Evolutionary conservation across 2,113 vertebrate genomes (phyloP).

Genomic region (Tachuris rubrigastra): DNA sequence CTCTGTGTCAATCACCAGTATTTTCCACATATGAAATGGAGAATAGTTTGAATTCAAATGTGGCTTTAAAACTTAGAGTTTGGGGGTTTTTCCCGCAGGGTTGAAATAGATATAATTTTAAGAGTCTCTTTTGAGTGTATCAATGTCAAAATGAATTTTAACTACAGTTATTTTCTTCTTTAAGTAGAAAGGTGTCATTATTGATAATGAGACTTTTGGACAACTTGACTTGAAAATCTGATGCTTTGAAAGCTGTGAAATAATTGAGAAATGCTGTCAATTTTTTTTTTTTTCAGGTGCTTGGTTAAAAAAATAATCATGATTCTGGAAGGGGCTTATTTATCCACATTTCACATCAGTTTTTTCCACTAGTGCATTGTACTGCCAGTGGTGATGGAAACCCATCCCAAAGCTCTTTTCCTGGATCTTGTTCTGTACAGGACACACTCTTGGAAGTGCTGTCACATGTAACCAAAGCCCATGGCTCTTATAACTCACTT

Average conservation of each 20-base stretch:
- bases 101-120: neutral
- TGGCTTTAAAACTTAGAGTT: neutral
- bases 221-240: neutral
- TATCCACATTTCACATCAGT: neutral
- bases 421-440: neutral
- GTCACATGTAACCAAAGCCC: fast-evolving
- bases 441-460: neutral
- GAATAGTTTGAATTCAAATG: neutral
- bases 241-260: neutral
- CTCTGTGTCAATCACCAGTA: neutral
- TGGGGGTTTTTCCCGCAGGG: neutral
- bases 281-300: neutral
- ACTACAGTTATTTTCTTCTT: neutral
- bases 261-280: neutral
- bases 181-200: neutral
- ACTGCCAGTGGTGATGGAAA: neutral
- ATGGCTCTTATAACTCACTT: neutral
- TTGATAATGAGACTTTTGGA: neutral
- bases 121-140: neutral
- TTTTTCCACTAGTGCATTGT: neutral
- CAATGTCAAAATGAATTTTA: neutral
- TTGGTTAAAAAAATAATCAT: neutral
- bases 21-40: neutral
- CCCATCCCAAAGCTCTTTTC: neutral
- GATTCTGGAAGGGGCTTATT: neutral